Conservation (phyloP, 1,140 invertebrate species). For the Pseudoatta argentina region DNA sequence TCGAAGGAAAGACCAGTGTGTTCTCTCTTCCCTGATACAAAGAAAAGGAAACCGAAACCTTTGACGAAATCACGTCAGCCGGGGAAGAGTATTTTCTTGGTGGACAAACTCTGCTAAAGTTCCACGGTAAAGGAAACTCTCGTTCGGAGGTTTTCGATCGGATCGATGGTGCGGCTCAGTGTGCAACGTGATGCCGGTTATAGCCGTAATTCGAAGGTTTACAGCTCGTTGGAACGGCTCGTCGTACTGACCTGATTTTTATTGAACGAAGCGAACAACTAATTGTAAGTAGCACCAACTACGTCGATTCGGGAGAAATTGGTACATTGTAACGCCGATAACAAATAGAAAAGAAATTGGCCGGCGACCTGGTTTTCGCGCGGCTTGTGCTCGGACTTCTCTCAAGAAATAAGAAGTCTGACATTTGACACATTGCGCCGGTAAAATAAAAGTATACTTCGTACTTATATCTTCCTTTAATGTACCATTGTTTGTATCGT, state of each 20-base stretch:
- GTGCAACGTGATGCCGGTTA: constrained; percentile 44
- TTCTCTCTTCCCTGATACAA: not conserved
- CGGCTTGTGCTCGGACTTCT: not conserved
- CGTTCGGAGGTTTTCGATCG: constrained; percentile 16
- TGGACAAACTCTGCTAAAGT: not conserved
- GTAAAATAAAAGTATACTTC: constrained; percentile 53
- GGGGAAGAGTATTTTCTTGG: constrained; percentile 37
- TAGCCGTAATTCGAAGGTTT: constrained; percentile 63
- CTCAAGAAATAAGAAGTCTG: constrained; percentile 49
- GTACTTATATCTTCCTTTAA: constrained; percentile 45
- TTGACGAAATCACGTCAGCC: constrained; percentile 51
- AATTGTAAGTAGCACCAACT: constrained; percentile 63
- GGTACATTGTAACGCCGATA: constrained; percentile 61
- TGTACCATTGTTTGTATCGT: constrained; percentile 50
- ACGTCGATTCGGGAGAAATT: constrained; percentile 58
- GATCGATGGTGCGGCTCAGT: constrained; percentile 54
- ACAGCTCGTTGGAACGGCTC: constrained; percentile 52
- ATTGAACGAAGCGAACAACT: constrained; percentile 53
- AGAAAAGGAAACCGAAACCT: constrained; percentile 21
- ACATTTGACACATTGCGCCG: constrained; percentile 55
- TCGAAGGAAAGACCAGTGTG: constrained; percentile 11
- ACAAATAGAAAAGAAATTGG: constrained; percentile 65
- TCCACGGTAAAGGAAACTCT: constrained; percentile 7
- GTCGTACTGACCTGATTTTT: constrained; percentile 63
- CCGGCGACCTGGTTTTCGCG: constrained; percentile 57